Percentiles rank a stretch among this genome's conserved stretches.
These are phyloP conservation scores for Notodonta ziczac DNA, from an alignment of 2,888 invertebrate species.

Conservation along the genomic window DNA sequence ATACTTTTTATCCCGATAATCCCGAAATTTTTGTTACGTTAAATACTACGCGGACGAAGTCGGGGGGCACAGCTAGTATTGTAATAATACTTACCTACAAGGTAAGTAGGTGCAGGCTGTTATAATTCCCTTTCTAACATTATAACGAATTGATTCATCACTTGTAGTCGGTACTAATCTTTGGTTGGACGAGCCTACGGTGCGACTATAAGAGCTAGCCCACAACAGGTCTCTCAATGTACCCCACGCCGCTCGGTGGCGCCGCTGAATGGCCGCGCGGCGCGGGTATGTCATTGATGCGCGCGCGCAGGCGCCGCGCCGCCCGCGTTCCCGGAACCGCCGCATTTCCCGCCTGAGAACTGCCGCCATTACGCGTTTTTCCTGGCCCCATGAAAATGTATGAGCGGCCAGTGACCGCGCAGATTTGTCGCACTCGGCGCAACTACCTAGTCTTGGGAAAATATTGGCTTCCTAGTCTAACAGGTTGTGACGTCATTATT, in stretches of 20 bases:
- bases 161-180: no score
- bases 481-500: slow-evolving; percentile 23
- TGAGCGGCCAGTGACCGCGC: slow-evolving; percentile 39
- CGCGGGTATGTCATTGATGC: slow-evolving; percentile 60
- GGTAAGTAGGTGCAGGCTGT: no score
- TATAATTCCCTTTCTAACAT: no score
- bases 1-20: no score
- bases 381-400: slow-evolving; percentile 59
- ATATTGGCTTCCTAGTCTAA: slow-evolving; percentile 29
- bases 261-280: slow-evolving; percentile 50
- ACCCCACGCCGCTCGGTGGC: background rate
- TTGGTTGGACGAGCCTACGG: no score
- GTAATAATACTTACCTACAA: no score
- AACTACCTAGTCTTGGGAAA: slow-evolving; percentile 28
- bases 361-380: slow-evolving; percentile 63
- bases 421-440: slow-evolving; percentile 38
- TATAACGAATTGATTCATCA: no score
- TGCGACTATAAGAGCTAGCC: no score
- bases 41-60: no score
- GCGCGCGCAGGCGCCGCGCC: slow-evolving; percentile 14
- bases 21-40: no score
- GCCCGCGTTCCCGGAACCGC: slow-evolving; percentile 20
- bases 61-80: no score
- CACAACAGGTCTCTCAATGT: no score
- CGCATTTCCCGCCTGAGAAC: slow-evolving; percentile 53